Evolutionary conservation across 2,888 invertebrate genomes (phyloP).

Genomic region (Antitype chi): DNA sequence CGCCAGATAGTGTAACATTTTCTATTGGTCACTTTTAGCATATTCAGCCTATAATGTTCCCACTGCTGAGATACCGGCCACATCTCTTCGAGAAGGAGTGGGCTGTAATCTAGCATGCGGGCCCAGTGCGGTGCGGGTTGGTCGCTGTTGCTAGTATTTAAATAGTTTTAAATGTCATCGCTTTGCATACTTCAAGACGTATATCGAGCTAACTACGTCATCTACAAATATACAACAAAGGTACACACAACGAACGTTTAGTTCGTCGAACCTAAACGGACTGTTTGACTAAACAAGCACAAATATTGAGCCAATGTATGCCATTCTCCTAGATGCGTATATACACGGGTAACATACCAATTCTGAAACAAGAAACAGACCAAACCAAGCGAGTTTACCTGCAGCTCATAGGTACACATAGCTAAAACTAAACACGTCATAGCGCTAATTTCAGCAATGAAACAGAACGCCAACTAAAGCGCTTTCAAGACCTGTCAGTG

Average conservation of each 20-base stretch:
- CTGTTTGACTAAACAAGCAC: background rate
- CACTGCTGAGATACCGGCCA: too few relatives aligned
- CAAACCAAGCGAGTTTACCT: background rate
- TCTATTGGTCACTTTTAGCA: background rate
- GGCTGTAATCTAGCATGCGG: too few relatives aligned
- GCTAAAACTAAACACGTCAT: background rate
- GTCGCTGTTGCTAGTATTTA: background rate
- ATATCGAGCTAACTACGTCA: background rate
- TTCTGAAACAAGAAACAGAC: slow-evolving; percentile 6
- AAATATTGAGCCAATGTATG: slow-evolving; percentile 3
- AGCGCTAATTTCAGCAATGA: too few relatives aligned
- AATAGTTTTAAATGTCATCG: background rate
- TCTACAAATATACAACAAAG: background rate
- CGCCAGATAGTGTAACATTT: background rate
- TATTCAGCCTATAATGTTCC: too few relatives aligned
- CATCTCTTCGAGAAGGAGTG: too few relatives aligned
- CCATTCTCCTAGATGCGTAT: background rate
- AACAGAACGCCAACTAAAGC: too few relatives aligned
- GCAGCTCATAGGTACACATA: background rate
- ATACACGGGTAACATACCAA: slow-evolving; percentile 18
- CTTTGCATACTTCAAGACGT: background rate
- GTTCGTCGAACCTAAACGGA: background rate
- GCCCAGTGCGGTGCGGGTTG: too few relatives aligned
- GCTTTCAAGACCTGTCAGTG: too few relatives aligned
- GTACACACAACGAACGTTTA: background rate